phyloP scores from a whole-genome alignment of 2,797 vertebrate genomes.

The Parauchenoglanis ngamensis region DNA sequence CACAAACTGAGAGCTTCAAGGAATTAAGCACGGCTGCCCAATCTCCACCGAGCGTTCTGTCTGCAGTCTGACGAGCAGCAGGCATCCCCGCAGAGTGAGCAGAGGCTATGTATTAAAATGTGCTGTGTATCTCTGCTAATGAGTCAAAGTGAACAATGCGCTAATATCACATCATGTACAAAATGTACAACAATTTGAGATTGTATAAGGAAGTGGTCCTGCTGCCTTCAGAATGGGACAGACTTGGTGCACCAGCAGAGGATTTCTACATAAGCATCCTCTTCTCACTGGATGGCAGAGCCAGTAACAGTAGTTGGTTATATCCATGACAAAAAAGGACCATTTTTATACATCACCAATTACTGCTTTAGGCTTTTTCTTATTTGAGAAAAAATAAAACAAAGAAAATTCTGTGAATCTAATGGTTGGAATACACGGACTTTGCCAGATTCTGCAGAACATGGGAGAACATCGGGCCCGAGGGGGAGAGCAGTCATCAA shows the following conservation, averaged over 20 bases:
- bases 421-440: neutral
- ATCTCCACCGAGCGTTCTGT: constrained; percentile 31
- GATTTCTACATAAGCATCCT: neutral
- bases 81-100: constrained; percentile 28
- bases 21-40: constrained; percentile 32
- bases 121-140: constrained; percentile 17
- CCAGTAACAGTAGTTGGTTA: neutral
- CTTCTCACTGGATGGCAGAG: neutral
- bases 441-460: neutral
- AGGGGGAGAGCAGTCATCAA: constrained; percentile 41
- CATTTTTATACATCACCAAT: neutral
- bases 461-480: constrained; percentile 24
- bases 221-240: neutral
- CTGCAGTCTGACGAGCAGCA: constrained; percentile 39
- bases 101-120: constrained; percentile 21
- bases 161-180: neutral
- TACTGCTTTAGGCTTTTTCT: neutral
- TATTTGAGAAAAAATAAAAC: neutral
- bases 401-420: neutral
- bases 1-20: constrained; percentile 35
- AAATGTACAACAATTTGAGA: neutral
- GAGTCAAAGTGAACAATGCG: constrained; percentile 14
- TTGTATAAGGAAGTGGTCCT: neutral
- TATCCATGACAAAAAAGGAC: neutral
- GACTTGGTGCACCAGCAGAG: neutral